Evolutionary conservation across 2,797 vertebrate genomes (phyloP).

Genomic region (Brotula barbata): DNA sequence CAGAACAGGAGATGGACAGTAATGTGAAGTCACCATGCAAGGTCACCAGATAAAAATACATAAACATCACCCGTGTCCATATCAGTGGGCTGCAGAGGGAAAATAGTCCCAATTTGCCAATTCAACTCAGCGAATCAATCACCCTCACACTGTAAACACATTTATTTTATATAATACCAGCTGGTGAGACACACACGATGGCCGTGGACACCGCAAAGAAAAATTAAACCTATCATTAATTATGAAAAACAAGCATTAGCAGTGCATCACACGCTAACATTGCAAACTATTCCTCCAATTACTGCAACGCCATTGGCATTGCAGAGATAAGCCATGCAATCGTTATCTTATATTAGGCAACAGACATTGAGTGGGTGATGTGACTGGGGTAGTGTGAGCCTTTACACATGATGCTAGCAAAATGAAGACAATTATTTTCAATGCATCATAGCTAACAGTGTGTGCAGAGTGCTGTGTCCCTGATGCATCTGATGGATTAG

Average conservation of each 20-base stretch:
- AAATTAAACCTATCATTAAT: too few species aligned
- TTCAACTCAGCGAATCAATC: conserved; percentile 38
- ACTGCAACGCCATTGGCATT: conserved; percentile 46
- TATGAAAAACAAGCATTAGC: too few species aligned
- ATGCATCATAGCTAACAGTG: conserved; percentile 29
- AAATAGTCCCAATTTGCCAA: conserved; percentile 32
- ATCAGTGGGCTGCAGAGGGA: conserved; percentile 9
- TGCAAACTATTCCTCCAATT: conserved; percentile 46
- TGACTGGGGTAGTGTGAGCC: conserved; percentile 47
- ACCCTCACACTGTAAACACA: conserved; percentile 20
- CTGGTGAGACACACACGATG: conserved; percentile 25
- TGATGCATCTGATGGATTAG: conserved; percentile 55
- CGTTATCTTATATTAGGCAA: conserved; percentile 58
- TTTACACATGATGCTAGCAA: conserved; percentile 52
- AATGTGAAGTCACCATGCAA: conserved; percentile 22
- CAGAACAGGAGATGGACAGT: conserved; percentile 25
- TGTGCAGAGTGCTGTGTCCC: conserved; percentile 35
- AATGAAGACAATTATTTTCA: conserved; percentile 62
- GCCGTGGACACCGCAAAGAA: conserved; percentile 19
- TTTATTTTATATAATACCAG: conserved; percentile 15
- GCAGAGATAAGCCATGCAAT: conserved; percentile 49
- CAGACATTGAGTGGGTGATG: conserved; percentile 56
- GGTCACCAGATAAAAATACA: conserved; percentile 19
- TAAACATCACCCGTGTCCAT: conserved; percentile 15
- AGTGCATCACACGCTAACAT: conserved; percentile 37